A percentile compares a stretch with the other conserved stretches of the same genome.
phyloP scores from a whole-genome alignment of 2,113 vertebrate species.

The Phoxinus phoxinus region DNA sequence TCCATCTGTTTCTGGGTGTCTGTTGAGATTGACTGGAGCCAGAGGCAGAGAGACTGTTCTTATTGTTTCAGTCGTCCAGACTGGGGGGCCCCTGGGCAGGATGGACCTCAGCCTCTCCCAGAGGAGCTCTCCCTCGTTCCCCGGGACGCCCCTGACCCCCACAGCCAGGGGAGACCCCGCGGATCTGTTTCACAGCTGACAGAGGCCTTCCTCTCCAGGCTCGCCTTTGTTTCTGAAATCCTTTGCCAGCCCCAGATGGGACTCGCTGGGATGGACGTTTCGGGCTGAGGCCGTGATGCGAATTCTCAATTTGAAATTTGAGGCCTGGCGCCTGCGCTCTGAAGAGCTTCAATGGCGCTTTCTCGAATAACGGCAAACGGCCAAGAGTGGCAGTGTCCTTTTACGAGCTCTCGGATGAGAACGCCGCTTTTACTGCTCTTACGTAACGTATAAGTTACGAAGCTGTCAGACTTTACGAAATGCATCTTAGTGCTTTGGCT shows the following conservation, averaged over 20 bases:
- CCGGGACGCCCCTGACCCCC: conserved; percentile 54
- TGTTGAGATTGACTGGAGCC: conserved; percentile 43
- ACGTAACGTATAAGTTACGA: too few species aligned
- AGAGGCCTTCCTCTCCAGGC: conserved; percentile 44
- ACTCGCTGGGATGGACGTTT: conserved; percentile 14
- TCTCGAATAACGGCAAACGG: neutral
- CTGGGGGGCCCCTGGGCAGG: conserved; percentile 63
- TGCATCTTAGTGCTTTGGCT: neutral
- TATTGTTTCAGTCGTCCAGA: conserved; percentile 68
- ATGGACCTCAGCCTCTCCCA: conserved; percentile 71
- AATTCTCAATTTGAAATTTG: conserved; percentile 28
- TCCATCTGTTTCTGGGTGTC: conserved; percentile 59
- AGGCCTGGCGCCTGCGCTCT: conserved; percentile 18
- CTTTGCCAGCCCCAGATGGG: conserved; percentile 31
- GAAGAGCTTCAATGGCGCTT: neutral
- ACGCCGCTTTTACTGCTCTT: neutral
- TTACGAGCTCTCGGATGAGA: neutral
- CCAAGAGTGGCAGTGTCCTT: conserved; percentile 13
- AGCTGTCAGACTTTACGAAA: neutral
- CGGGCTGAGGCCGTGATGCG: neutral
- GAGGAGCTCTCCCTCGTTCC: conserved; percentile 58
- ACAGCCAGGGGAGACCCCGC: conserved; percentile 57
- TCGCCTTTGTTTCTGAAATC: conserved; percentile 29
- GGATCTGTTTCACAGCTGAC: conserved; percentile 74
- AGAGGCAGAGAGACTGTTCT: conserved; percentile 61